Evolutionary conservation across 2,888 invertebrate genomes (phyloP).

Genomic region (Parnassius smintheus): DNA sequence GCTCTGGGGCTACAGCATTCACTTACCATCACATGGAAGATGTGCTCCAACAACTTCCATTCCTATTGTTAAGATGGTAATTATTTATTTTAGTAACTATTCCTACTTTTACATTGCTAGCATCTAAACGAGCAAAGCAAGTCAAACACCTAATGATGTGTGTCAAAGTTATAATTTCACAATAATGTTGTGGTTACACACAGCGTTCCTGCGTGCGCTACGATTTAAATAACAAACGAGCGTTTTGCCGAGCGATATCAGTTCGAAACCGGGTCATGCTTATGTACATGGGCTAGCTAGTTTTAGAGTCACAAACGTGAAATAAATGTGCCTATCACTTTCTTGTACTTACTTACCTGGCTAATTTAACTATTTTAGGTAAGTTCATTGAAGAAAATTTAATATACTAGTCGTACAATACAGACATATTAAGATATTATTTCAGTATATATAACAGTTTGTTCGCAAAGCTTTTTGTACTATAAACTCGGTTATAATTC

Average conservation of each 20-base stretch:
- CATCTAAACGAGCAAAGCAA: conserved; percentile 15
- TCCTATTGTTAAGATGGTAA: no score
- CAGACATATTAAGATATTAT: not conserved
- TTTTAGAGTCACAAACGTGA: conserved; percentile 25
- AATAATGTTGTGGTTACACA: conserved; percentile 28
- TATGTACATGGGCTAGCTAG: conserved; percentile 34
- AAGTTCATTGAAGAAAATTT: no score
- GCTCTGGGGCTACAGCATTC: no score
- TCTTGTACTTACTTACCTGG: not conserved
- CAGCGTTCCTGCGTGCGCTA: conserved; percentile 31
- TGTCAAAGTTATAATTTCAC: conserved; percentile 29
- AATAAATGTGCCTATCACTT: conserved; percentile 32
- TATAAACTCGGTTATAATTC: no score
- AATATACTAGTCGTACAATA: not conserved
- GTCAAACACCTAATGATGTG: conserved; percentile 18
- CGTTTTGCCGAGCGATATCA: conserved; percentile 44
- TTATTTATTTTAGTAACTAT: not conserved
- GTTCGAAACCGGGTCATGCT: conserved; percentile 44
- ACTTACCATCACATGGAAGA: no score
- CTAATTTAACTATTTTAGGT: no score
- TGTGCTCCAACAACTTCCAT: no score
- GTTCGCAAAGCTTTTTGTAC: no score
- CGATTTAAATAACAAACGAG: conserved; percentile 42
- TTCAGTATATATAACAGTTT: no score
- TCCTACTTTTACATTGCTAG: not conserved